phyloP scores from a whole-genome alignment of 1,140 invertebrate species.

The Meteorus sp. region DNA sequence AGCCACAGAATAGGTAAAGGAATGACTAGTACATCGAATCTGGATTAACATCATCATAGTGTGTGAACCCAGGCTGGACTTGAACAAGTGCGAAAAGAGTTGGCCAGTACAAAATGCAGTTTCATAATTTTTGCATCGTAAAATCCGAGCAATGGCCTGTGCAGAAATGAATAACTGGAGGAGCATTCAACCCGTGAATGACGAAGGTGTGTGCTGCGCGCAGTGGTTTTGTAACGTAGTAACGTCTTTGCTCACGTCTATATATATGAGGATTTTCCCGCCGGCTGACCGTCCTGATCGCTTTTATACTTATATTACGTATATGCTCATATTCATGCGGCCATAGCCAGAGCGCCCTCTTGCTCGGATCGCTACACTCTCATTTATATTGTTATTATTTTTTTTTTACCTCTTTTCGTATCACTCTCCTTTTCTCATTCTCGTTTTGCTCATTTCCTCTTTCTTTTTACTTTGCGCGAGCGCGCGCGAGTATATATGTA shows the following conservation, averaged over 20 bases:
- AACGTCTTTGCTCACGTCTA: neutral
- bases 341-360: too few relatives aligned
- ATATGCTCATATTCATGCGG: too few relatives aligned
- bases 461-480: neutral
- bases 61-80: constrained; percentile 4
- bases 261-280: neutral
- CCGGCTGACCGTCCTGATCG: neutral
- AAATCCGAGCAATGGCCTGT: constrained; percentile 55
- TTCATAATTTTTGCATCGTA: constrained; percentile 59
- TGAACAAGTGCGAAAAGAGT: constrained; percentile 15
- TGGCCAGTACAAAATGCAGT: constrained; percentile 53
- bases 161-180: constrained; percentile 45
- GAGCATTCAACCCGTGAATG: constrained; percentile 21
- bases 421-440: neutral
- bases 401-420: neutral
- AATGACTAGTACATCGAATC: neutral
- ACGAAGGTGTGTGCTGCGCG: neutral
- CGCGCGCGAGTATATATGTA: too few relatives aligned
- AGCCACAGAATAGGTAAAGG: neutral
- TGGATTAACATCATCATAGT: constrained; percentile 26
- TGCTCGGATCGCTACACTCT: too few relatives aligned
- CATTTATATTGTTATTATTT: too few relatives aligned
- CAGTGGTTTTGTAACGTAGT: neutral
- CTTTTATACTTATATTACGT: neutral
- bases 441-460: neutral